Evolutionary conservation across 2,113 vertebrate genomes (phyloP), one percentile per base, ranked within the genome.

Genomic region (Cinclus cinclus): DNA sequence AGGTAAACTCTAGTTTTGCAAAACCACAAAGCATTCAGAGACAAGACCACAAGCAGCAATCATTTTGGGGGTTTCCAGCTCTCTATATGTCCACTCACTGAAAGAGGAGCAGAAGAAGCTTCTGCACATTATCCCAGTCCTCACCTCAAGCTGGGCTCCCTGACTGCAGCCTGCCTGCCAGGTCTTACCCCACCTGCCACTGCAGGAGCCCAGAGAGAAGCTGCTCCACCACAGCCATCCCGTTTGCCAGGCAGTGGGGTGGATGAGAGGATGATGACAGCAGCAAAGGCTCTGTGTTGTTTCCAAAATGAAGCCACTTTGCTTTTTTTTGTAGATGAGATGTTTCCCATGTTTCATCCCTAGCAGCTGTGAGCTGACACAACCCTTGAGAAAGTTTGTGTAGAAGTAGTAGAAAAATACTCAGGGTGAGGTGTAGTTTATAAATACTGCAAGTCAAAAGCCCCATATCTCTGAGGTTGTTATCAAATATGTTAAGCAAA

Each of bases 401-500:
- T 30, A 53, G 52, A 75, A 81, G 52, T 42, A 17, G 46, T 58
- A 67, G 52, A 89, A 79, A 52, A 80, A 62, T 52, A 73, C 39
- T 42, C 83, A 41, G 52, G 85, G 65, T 0, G 1, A 92, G 31
- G 25, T 6, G 0, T 33, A 59, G 58, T 90, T 80, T 90, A 91
- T 75, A 59, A 93, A 73, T 56, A 91, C 44, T n/a, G 44, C 35
- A 73, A 87, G 86, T 83, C 55, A 69, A 92, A 96, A 92, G 64
- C 42, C 55, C 71, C 24, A 75, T 67, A 74, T 86, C 67, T 96
- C 46, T 58, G 69, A 92, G 21, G 68, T 92, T 90, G 90, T 91
- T 94, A 92, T 60, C 92, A 97, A 96, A 89, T 78, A 77, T 74
- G 84, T 95, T 93, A 84, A 63, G 92, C 58, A 96, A 96, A 93